Base-by-base conservation (phyloP, 1,140 invertebrate genomes). In the Papilio polytes region DNA sequence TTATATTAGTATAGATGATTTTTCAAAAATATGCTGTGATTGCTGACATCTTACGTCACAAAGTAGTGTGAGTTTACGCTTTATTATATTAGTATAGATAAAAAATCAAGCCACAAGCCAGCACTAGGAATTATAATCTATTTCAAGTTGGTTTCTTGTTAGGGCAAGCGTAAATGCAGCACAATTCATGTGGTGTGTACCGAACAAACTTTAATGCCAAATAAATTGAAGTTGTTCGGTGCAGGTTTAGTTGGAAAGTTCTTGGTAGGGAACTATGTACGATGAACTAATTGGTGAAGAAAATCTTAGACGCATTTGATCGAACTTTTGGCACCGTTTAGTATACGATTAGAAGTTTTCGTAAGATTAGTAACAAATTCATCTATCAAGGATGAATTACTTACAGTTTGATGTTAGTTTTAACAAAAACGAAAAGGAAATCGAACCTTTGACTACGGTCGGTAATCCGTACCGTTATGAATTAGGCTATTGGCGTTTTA, bases 221-320 rank as follows among this genome's bases (percentile, higher is more conserved):
- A 74, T 74, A 74, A 74, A 74, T 74, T 74, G 46, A 51, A 74
- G 73, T 74, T 74, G 73, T 74, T 74, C 22, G 44, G 41, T 74
- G 20, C 73, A 74, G 73, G 44, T 74, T 74, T 74, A 74, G 73
- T 74, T 74, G 20, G 18, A 74, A 74, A 74, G 73, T 74, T 51
- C 7, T 46, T 10, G 8, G 46, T 51, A 15, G 44, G 9, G 8
- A 76, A 51, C 74, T 76, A 51, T 76, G 22, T 76, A 76, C 44
- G 46, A 53, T 76, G 46, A 51, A 76, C 74, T 76, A 76, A 76
- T 76, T 76, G 74, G 46, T 26, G 73, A 20, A 74, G 46, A 76
- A 76, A 76, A 76, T 76, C 74, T 76, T 48, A 48, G 74, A 48
- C 46, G 20, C 44, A 76, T 22, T 22, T 76, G 74, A 51, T 76